These are phyloP conservation scores for Cylloceria caligata DNA, from an alignment of 2,888 invertebrate genomes.

Conservation along the genomic window DNA sequence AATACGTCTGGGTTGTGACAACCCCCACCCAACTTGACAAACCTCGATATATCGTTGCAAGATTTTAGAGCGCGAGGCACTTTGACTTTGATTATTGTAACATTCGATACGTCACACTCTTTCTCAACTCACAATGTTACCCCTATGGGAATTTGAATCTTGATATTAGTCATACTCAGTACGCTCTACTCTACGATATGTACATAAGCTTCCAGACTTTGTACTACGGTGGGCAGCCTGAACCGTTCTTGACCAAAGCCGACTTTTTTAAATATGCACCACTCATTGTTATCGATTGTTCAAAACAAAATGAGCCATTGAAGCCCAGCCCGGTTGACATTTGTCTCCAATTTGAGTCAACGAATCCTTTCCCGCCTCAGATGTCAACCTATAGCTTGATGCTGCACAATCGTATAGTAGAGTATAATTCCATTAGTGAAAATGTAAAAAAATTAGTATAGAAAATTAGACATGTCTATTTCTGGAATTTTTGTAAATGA, in stretches of 20 bases:
- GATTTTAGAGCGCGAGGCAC: not conserved
- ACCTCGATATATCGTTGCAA: slow-evolving; percentile 3
- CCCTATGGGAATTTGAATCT: slow-evolving; percentile 36
- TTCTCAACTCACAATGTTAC: slow-evolving; percentile 15
- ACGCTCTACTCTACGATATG: slow-evolving; percentile 75
- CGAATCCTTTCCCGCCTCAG: not conserved
- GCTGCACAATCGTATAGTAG: no score
- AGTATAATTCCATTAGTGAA: not conserved
- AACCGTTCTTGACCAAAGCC: slow-evolving; percentile 22
- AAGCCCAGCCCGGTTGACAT: not conserved
- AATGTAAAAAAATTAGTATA: no score
- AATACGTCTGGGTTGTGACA: slow-evolving; percentile 19
- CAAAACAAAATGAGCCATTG: not conserved
- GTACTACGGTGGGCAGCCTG: slow-evolving; percentile 14
- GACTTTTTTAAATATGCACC: slow-evolving; percentile 23
- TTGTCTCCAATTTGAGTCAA: not conserved
- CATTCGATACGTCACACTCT: slow-evolving; percentile 11
- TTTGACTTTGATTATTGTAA: slow-evolving; percentile 26
- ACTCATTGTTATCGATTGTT: no score
- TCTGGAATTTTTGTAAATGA: no score
- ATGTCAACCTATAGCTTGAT: not conserved
- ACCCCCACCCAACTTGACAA: slow-evolving; percentile 2
- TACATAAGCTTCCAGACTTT: slow-evolving; percentile 72
- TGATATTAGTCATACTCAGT: slow-evolving; percentile 67
- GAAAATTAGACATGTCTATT: no score